Evolutionary conservation across 1,140 invertebrate genomes (phyloP), one percentile per base, ranked within the genome.

Genomic region (Ectropis grisescens): DNA sequence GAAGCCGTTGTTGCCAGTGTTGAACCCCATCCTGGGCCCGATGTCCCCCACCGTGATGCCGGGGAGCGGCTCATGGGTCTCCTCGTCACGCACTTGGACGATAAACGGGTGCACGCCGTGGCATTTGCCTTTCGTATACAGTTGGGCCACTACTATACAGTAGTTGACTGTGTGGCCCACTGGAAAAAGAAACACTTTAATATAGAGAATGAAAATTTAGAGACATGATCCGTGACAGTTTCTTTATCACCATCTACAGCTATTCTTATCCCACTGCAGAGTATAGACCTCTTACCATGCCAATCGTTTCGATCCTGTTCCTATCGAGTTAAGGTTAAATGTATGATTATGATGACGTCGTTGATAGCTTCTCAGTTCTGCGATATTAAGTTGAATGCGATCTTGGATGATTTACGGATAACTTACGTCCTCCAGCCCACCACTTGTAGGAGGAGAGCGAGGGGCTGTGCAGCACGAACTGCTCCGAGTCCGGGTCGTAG

Each of bases 101-200:
- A 98, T 88, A 60, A 98, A 98, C 0, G 93, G 89, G 70, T 98
- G 95, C 31, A 95, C 88, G 0, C 96, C 96, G 60, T 91, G 86
- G 60, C 90, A 91, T 60, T 89, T 83, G 0, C 93, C 94, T 58
- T 93, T 85, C 0, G 91, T 93, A 48, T 92, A 91, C 2, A 98
- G 83, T 71, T 97, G 94, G 2, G 96, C 96, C 41, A 97, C 85
- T 0, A 93, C 91, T 4, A 98, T 82, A 2, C 93, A 94, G 82
- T 94, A 89, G 82, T 97, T 98, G 1, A 90, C 89, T 8, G 94
- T 95, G 38, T 97, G 94, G n/a, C 94, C 95, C 83, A 98, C 93
- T 96, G 59, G 26, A 86, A 86, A 40, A 16, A 41, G 13, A 39
- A 38, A 29, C 8, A 29, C 2, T 36, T 28, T 1, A 22, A 24